phyloP scores from a whole-genome alignment of 2,888 invertebrate genomes.

The Cyclophora albipunctata region DNA sequence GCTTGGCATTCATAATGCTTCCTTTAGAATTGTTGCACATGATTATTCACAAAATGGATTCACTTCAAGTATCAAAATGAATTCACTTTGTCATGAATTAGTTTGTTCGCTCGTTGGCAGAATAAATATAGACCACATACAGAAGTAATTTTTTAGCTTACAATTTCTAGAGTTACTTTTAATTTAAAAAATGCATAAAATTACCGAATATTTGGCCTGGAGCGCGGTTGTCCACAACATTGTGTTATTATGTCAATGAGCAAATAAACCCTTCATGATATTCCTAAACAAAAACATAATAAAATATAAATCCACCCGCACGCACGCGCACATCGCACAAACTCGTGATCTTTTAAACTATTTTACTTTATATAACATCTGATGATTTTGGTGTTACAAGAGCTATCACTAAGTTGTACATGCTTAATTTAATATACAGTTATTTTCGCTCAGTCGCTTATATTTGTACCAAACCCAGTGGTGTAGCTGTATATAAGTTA shows the following conservation, averaged over 20 bases:
- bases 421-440: constrained; percentile 10
- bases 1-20: constrained; percentile 61
- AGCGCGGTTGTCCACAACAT: no score
- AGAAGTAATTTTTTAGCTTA: no score
- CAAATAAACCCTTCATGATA: no score
- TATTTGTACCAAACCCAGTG: background rate
- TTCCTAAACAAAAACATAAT: constrained; percentile 3
- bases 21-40: constrained; percentile 31
- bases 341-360: constrained; percentile 1
- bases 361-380: constrained; percentile 6
- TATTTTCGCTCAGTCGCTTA: constrained; percentile 13
- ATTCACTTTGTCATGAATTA: constrained; percentile 40
- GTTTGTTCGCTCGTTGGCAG: no score
- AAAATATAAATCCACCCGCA: constrained; percentile 2
- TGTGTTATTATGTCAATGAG: no score
- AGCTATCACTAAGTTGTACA: constrained; percentile 11
- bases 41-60: constrained; percentile 47
- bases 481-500: constrained; percentile 10
- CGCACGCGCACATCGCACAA: constrained; percentile 7
- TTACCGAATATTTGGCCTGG: no score
- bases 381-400: constrained; percentile 21
- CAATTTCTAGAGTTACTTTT: no score
- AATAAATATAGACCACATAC: no score
- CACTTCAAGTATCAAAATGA: constrained; percentile 36
- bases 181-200: no score